Base-by-base conservation (phyloP, 35 echinoderm and acorn worm species). In the Patiria miniata region DNA sequence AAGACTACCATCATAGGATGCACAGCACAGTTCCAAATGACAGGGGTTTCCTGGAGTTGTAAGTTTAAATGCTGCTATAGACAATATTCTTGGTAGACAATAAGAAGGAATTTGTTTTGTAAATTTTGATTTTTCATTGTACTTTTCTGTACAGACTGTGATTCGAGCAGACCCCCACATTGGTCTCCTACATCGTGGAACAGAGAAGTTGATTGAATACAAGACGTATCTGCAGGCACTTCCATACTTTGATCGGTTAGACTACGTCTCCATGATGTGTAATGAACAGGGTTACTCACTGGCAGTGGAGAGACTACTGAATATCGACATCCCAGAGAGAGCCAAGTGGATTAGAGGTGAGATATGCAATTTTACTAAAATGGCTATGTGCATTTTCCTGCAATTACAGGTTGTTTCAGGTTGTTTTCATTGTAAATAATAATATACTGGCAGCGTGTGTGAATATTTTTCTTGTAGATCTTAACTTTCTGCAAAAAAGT, bases 211-310 rank as follows among this genome's bases (percentile, higher is more conserved):
- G 30, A 99, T 99, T 5, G 96, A 99, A 33, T 99, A 99, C 90
- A 99, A 99, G 93, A 99, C 96, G 0, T 99, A 99, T 86, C 86
- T 95, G 42, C 96, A 99, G 77, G 96, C 89, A 36, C 44, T 99
- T 32, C 96, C 96, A 5, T 99, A 99, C 90, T 93, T 99, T 85
- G 96, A 99, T 65, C 78, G 96, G 18, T 69, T 99, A 0, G 96
- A 99, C 79, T 99, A 99, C 58, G 86, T 89, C 81, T 99, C 96
- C 56, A 99, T 99, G 96, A 99, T 99, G 96, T 99, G 96, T 55
- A 99, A 94, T 33, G 96, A 99, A 78, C 96, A 99, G 61, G 89
- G 81, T 7, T 99, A 89, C 88, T 91, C 96, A 84, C 38, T 99
- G n/a, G 96, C 96, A 30, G 79, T 99, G 39, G 96, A 99, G 78